phyloP scores from a whole-genome alignment of 2,113 vertebrate species.

The Columba livia region DNA sequence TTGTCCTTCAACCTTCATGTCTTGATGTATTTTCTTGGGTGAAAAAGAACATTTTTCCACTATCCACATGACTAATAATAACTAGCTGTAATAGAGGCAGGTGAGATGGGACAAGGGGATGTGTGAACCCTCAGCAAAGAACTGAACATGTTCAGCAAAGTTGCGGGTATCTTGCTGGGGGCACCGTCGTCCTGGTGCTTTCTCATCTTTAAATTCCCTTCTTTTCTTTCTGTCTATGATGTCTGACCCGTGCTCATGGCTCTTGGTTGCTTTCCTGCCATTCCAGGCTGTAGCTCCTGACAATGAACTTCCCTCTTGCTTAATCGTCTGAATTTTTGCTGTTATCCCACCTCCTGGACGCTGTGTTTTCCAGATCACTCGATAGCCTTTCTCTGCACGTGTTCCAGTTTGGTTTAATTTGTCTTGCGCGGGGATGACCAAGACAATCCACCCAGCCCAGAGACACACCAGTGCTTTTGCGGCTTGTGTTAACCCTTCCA shows the following conservation, averaged over 20 bases:
- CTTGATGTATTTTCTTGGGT: neutral
- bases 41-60: neutral
- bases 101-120: too few species aligned
- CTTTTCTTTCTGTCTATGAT: neutral
- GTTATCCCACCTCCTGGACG: neutral
- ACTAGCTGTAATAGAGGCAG: neutral
- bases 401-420: neutral
- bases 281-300: neutral
- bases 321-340: neutral
- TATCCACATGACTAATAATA: accelerated
- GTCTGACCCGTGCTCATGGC: neutral
- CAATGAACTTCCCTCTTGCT: neutral
- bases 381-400: neutral
- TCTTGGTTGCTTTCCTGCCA: neutral
- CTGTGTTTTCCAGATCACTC: neutral
- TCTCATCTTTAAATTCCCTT: neutral
- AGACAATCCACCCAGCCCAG: accelerated
- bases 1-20: neutral
- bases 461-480: neutral
- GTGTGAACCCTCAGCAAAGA: neutral
- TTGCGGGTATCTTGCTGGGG: accelerated
- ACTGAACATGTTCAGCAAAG: neutral
- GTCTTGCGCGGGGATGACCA: neutral
- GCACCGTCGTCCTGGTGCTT: neutral
- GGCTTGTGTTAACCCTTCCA: accelerated